phyloP scores from a whole-genome alignment of 2,888 invertebrate genomes.

The Halocaridina rubra region DNA sequence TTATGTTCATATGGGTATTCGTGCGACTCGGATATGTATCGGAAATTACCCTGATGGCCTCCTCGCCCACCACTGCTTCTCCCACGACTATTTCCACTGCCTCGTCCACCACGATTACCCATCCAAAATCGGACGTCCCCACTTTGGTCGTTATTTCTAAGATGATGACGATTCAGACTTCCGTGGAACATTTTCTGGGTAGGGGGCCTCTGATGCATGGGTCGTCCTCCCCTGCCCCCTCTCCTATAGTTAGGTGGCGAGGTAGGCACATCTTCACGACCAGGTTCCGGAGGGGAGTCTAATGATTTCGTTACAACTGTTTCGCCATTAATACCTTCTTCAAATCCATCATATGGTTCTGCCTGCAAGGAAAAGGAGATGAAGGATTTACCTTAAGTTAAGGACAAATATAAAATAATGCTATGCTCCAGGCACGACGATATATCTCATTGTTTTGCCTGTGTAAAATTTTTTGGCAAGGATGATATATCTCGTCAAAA shows the following conservation, averaged over 20 bases:
- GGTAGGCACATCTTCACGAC: not conserved
- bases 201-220: not conserved
- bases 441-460: no score
- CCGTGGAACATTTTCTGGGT: not conserved
- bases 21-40: conserved; percentile 24
- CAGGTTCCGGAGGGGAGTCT: not conserved
- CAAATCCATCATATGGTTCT: conserved; percentile 39
- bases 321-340: conserved; percentile 15
- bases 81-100: conserved; percentile 17
- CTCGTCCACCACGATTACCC: conserved; percentile 28
- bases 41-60: not conserved
- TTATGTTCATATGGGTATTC: not conserved
- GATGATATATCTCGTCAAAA: no score
- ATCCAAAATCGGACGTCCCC: conserved; percentile 29
- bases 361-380: conserved; percentile 3
- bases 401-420: not conserved
- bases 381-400: not conserved
- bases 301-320: not conserved
- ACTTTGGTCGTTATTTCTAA: conserved; percentile 30
- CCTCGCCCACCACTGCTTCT: conserved; percentile 3
- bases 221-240: conserved; percentile 9
- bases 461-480: no score
- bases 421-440: no score
- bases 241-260: conserved; percentile 8
- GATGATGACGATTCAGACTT: conserved; percentile 16